Base-by-base conservation (phyloP, 2,888 invertebrate species). In the Agonum fuliginosum region DNA sequence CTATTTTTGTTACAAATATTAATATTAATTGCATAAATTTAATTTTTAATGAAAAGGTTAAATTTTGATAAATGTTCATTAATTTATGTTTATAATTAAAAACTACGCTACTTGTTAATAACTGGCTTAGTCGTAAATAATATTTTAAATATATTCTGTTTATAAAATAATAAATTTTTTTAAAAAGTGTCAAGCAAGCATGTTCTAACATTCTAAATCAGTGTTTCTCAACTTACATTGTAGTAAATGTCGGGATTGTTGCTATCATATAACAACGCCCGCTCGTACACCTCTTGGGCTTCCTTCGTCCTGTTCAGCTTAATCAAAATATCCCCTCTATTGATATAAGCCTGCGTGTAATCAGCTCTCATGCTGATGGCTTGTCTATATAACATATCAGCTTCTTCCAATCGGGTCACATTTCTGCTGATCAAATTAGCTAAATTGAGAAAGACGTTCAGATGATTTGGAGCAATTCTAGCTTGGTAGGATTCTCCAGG, bases 361-460 rank as follows among this genome's bases (percentile, higher is more conserved):
- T 98, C 98, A 0, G 97, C 93, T 81, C 98, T 90, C 98, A 98
- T 98, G 84, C 97, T 97, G 81, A 98, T 98, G 8, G 98, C 98
- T 86, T 97, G 97, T 78, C 97, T 90, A 84, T 98, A 97, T 62
- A 98, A 86, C 90, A 95, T 90, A 87, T 98, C 98, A 0, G 98
- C 98, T 87, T 98, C 98, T 86, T 96, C 95, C 73, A 98, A 87
- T 74, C 98, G 90, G 1, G 96, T 96, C 24, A 93, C 93, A 87
- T 98, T 97, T 85, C 96, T 95, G 2, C 97, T 95, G 84, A 98
- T 97, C 81, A 98, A 89, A 88, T 97, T 97, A 1, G 97, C 98
- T 80, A 98, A 89, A 88, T 98, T 98, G 70, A 98, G 91, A 87
- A 97, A 98, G 1, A 98, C 97, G 87, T 97, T 98, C 78, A 98